Evolutionary conservation across 2,888 invertebrate genomes (phyloP), one percentile per base, ranked within the genome.

Genomic region (Sphaerophoria taeniata): DNA sequence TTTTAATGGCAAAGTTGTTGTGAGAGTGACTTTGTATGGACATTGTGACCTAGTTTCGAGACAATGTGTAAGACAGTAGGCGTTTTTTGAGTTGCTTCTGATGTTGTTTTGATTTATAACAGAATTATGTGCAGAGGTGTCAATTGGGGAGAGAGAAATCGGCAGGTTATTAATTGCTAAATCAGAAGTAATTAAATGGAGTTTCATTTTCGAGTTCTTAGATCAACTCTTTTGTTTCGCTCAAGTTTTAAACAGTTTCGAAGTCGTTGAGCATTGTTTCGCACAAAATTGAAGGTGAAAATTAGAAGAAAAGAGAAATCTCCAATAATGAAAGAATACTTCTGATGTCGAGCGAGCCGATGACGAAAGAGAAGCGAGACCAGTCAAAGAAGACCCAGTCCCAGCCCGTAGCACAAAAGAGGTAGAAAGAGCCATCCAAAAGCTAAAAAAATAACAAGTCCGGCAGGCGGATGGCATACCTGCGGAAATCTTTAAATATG

Each of bases 81-180:
- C 65, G 65, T 65, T 63, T 14, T 34, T 56, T 34, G 3, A 58
- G 6, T 7, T 43, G 9, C 5, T 7, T 14, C 16, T 34, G 16
- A 36, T 49, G 65, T 4, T 11, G 47, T 63, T 49, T 63, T 49
- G 47, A 63, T 63, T 49, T 63, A 63, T 63, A 2, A 45, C 1
- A 3, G 12, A 39, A 39, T 39, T 9, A 6, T 11, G 2, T 43
- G 43, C 12, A 9, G 11, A 12, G 43, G 43, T 43, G 43, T 9
- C 43, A 43, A 43, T 43, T 11, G 43, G 11, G 9, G 0, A 43
- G 12, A 9, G 43, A 43, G 43, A 43, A 43, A 43, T 43, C 12
- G 11, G 12, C 3, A 43, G 43, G 3, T 43, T 43, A 39, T 9
- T 11, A 43, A 3, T 5, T 11, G 9, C 3, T 9, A 9, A 43